Evolutionary conservation across 2,888 invertebrate species (phyloP), one percentile per base, ranked within the genome.

Genomic region (Muscina levida): DNA sequence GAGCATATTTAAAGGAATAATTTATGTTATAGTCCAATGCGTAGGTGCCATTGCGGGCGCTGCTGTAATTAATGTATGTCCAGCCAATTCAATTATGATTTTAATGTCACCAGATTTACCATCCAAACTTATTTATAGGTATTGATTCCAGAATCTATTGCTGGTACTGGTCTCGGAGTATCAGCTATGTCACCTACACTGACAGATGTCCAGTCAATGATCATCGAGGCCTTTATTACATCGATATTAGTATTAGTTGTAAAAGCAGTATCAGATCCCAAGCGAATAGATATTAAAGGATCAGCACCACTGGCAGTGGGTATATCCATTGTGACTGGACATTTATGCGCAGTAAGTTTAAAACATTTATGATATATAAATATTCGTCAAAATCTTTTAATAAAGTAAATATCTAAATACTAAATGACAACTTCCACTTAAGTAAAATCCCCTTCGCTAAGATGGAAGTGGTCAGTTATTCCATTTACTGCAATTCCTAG

Each of bases 281-380:
- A 95, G 85, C 93, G 97, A 79, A 93, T 92, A 44, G 96, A 97
- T 89, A 91, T 96, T 85, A 96, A 95, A 89, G 95, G 96, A 1
- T 94, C 96, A 0, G 96, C 94, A 0, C 95, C 97, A 0, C 92
- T 98, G 37, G 95, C 97, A 82, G 96, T 98, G 85, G 98, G 98
- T 0, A 92, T 98, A 77, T 93, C 97, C 76, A 95, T 98, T 86
- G 93, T 95, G 5, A 93, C 96, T 82, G 95, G 96, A 83, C 97
- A 98, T 89, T 92, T 97, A 82, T 94, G 95, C 77, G 95, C 94
- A 83, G 97, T 98, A 90, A 94, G 95, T 92, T 46, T 1, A 53
- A 53, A 5, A 31, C 31, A 31, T 31, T 31, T 31, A 31, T 8
- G 8, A 31, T 5, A 31, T n/a, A n/a, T n/a, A n/a, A n/a, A n/a